Conservation (phyloP, 2,797 vertebrate genomes). For the Pitangus sulphuratus region DNA sequence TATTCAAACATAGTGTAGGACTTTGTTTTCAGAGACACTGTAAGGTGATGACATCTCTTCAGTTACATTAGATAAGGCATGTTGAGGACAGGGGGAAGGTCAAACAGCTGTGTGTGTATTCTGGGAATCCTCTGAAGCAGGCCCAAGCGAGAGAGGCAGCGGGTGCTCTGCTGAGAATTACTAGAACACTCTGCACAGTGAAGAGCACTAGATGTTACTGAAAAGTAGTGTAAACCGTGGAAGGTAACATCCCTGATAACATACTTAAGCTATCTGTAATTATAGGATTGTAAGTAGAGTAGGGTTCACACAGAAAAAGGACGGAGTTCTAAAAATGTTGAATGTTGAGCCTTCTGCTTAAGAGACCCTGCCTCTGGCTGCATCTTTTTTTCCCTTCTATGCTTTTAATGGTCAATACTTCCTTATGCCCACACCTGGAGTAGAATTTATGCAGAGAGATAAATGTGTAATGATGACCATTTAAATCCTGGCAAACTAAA, state of each 20-base stretch:
- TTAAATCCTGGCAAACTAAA: background rate
- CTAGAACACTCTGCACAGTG: background rate
- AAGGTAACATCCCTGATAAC: background rate
- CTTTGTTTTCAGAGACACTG: background rate
- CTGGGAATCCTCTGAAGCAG: conserved; percentile 6
- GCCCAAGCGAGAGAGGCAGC: background rate
- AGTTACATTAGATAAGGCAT: conserved; percentile 13
- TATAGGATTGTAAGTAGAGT: background rate
- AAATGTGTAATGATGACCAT: background rate
- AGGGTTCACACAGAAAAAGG: background rate
- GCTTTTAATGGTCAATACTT: background rate
- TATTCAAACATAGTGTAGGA: background rate
- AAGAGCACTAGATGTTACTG: background rate
- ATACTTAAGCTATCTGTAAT: background rate
- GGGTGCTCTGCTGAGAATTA: background rate
- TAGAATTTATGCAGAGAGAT: background rate
- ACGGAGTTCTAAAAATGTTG: background rate
- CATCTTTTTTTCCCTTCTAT: background rate
- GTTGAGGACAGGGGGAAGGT: conserved; percentile 31
- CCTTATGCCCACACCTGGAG: background rate
- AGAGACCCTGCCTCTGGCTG: background rate
- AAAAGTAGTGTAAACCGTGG: background rate
- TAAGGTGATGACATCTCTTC: conserved; percentile 9
- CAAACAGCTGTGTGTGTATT: conserved; percentile 17
- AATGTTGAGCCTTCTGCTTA: background rate